Conservation (phyloP, 2,888 invertebrate genomes). For the Scaeva pyrastri region DNA sequence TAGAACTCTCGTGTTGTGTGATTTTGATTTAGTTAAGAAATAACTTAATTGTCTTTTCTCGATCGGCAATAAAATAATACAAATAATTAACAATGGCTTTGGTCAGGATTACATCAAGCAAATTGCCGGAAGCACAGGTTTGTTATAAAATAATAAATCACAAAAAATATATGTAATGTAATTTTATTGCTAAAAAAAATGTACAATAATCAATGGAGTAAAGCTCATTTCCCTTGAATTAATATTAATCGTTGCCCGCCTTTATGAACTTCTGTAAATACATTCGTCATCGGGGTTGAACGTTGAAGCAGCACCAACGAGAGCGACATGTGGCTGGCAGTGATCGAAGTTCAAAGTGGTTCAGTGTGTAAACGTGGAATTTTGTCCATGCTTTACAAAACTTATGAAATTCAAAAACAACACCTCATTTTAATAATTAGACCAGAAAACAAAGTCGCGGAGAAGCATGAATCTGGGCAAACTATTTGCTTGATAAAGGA, state of each 20-base stretch:
- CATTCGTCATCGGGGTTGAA: slow-evolving; percentile 27
- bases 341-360: slow-evolving; percentile 22
- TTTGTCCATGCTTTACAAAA: slow-evolving; percentile 50
- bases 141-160: slow-evolving; percentile 76
- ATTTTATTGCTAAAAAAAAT: not conserved
- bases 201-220: not conserved
- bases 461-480: not conserved
- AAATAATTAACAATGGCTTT: slow-evolving; percentile 85
- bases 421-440: not conserved
- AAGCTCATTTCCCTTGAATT: slow-evolving; percentile 12
- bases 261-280: slow-evolving; percentile 32
- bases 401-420: not conserved
- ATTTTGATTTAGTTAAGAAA: slow-evolving; percentile 42
- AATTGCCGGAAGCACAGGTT: slow-evolving; percentile 88
- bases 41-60: slow-evolving; percentile 20
- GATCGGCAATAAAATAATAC: slow-evolving; percentile 19
- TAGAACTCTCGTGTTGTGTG: slow-evolving; percentile 50
- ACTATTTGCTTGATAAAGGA: not conserved
- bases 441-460: not conserved
- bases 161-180: not conserved
- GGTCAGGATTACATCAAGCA: slow-evolving; percentile 87
- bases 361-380: slow-evolving; percentile 69
- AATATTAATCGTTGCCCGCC: slow-evolving; percentile 24
- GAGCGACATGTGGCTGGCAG: slow-evolving; percentile 58
- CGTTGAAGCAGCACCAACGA: slow-evolving; percentile 5